Evolutionary conservation across 92 coral and sea anemone species (phyloP), one percentile per base, ranked within the genome.

Genomic region (Umimayanthus kanabou): DNA sequence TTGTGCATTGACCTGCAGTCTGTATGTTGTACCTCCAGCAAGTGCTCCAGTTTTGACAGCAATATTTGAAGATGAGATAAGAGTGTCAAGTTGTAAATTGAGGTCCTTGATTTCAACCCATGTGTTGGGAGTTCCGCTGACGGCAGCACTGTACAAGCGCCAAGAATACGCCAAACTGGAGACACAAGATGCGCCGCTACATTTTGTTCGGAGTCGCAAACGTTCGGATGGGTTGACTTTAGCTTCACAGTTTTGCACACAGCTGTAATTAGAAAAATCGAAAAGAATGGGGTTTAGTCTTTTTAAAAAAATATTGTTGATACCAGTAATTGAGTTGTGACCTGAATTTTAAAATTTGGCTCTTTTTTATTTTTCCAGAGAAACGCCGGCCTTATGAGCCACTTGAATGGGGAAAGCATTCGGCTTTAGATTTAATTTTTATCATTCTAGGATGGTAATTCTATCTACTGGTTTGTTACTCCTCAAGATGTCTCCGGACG

Each of bases 181-280:
- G 22, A 70, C 75, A 39, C 96, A 94, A 16, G 88, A 72, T 0
- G 69, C 64, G 1, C 86, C 89, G 39, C 37, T 47, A 72, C 97
- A 94, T 42, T 77, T 76, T 11, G 73, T 67, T 47, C 37, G 67
- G 16, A 94, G 88, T 42, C 94, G 91, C 61, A 94, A 10, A n/a
- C 93, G 85, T 53, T 90, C 64, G 14, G 95, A 89, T 15, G 95
- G 95, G 57, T 90, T 90, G 1, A 85, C 78, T 39, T 86, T 89
- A 55, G 82, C 5, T 26, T 81, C 85, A 81, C 97, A 94, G 66
- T 92, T 94, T 53, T 90, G 89, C 23, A 79, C 82, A 87, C 97
- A 94, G 6, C 97, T 94, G 85, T 5, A 75, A 89, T 23, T 13
- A 72, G 42, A 28, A 23, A 71, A 69, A 20, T 23, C 33, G 14